phyloP scores from a whole-genome alignment of 2,113 vertebrate genomes.

The Boulengerochromis microlepis region DNA sequence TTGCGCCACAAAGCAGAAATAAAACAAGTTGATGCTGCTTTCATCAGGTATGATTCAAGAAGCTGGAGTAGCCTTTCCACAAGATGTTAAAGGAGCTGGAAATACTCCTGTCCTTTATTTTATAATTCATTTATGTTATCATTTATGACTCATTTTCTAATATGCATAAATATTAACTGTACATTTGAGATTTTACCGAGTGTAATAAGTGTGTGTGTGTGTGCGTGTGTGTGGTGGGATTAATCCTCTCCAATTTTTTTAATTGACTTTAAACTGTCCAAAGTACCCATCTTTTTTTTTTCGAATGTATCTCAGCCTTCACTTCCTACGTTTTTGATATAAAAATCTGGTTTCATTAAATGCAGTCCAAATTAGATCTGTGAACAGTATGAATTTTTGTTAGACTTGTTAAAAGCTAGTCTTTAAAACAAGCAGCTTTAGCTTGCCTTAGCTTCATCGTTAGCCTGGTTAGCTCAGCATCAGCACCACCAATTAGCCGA shows the following conservation, averaged over 20 bases:
- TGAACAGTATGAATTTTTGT: not conserved
- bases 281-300: not conserved
- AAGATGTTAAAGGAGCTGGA: not conserved
- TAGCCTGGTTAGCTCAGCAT: constrained; percentile 44
- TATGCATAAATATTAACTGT: not conserved
- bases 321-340: not conserved
- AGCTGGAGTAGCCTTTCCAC: not conserved
- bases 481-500: constrained; percentile 44
- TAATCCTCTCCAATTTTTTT: not conserved
- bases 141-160: not conserved
- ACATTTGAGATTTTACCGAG: not conserved
- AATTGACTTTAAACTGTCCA: not conserved
- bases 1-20: not conserved
- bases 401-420: not conserved
- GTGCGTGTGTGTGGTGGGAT: not conserved
- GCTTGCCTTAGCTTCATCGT: not conserved
- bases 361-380: not conserved
- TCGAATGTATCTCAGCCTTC: not conserved
- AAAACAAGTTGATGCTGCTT: not conserved
- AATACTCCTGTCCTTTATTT: not conserved
- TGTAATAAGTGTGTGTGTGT: not conserved
- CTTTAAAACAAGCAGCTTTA: not conserved
- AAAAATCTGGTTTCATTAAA: not conserved
- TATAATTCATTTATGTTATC: not conserved
- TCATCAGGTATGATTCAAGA: not conserved